Conservation (phyloP, 2,797 vertebrate species). For the Simalia tracyae region DNA sequence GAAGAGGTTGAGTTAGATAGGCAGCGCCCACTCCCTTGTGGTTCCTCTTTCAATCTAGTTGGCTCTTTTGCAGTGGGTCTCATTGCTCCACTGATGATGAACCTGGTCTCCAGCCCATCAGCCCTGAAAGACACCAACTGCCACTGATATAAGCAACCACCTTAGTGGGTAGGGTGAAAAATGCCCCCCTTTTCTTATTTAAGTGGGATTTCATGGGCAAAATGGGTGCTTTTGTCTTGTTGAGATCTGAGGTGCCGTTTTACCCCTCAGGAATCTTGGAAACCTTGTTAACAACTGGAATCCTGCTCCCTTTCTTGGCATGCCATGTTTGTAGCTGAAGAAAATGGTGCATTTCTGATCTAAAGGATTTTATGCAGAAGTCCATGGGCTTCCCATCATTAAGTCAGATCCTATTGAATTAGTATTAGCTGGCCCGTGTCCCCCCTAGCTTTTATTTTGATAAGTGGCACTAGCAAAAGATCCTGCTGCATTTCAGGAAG, state of each 20-base stretch:
- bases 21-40: too few species aligned
- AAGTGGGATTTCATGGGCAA: neutral
- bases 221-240: neutral
- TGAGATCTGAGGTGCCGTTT: neutral
- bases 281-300: neutral
- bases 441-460: neutral
- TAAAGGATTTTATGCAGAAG: neutral
- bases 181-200: too few species aligned
- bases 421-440: neutral
- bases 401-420: neutral
- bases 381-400: neutral
- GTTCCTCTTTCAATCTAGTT: too few species aligned
- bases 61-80: too few species aligned
- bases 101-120: too few species aligned
- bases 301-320: neutral
- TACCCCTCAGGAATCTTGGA: neutral
- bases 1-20: too few species aligned
- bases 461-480: neutral
- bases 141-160: too few species aligned
- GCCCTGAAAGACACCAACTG: too few species aligned
- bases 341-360: neutral
- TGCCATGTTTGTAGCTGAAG: neutral
- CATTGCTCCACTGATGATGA: too few species aligned
- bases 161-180: too few species aligned
- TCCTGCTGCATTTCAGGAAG: neutral